Evolutionary conservation across 2,888 invertebrate genomes (phyloP).

Genomic region (Tetragonula carbonaria): DNA sequence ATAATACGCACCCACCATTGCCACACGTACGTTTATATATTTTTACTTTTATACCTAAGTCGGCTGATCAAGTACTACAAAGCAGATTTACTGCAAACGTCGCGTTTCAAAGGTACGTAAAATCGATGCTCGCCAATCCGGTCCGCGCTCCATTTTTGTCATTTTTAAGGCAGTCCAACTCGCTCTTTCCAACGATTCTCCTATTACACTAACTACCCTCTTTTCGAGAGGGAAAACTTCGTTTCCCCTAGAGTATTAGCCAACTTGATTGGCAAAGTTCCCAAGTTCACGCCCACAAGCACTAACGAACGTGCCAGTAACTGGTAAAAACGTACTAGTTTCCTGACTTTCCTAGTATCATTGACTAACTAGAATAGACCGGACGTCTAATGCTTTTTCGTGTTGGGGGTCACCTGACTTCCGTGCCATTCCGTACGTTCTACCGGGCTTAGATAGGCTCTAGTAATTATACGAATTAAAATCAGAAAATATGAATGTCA

Average conservation of each 20-base stretch:
- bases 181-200: conserved; percentile 22
- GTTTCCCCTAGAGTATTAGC: conserved; percentile 63
- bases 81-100: not conserved
- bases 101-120: not conserved
- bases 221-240: conserved; percentile 18
- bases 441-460: too few relatives aligned
- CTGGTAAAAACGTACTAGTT: not conserved
- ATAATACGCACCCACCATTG: not conserved
- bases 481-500: too few relatives aligned
- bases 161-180: not conserved
- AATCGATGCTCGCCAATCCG: conserved; percentile 3
- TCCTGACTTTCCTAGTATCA: too few relatives aligned
- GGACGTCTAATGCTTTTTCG: too few relatives aligned
- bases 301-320: conserved; percentile 70
- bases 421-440: too few relatives aligned
- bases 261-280: conserved; percentile 73
- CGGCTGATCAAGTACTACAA: not conserved
- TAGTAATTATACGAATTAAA: too few relatives aligned
- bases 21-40: too few relatives aligned
- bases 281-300: conserved; percentile 67
- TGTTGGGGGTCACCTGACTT: too few relatives aligned
- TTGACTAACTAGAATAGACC: too few relatives aligned
- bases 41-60: not conserved
- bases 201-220: conserved; percentile 28
- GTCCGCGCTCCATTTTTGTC: not conserved